Percentiles rank a stretch among this genome's conserved stretches.
phyloP scores from a whole-genome alignment of 2,113 vertebrate species.

The Myrmophylax atrothorax region DNA sequence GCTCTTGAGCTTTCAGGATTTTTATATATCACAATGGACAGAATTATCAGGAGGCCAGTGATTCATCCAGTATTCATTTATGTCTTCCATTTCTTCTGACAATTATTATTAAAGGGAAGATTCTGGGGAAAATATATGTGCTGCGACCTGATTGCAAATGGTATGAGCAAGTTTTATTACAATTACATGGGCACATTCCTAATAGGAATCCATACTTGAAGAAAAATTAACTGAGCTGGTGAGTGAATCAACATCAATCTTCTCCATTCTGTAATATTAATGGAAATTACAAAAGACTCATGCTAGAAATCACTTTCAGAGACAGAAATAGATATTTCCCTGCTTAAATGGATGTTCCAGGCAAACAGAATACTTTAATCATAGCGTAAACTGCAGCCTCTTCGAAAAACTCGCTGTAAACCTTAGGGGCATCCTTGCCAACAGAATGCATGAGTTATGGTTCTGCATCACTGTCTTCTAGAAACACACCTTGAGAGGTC shows the following conservation, averaged over 20 bases:
- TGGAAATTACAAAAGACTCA: conserved; percentile 61
- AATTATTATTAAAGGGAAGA: conserved; percentile 26
- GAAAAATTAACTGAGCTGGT: conserved; percentile 64
- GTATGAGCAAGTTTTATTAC: conserved; percentile 21
- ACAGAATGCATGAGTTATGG: conserved; percentile 6
- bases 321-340: conserved; percentile 52
- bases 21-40: not conserved
- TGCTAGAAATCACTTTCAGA: conserved; percentile 69
- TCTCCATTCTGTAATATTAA: conserved; percentile 68
- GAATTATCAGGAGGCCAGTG: not conserved
- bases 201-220: conserved; percentile 37
- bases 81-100: conserved; percentile 3
- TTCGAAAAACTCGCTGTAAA: conserved; percentile 41
- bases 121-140: not conserved
- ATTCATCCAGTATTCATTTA: conserved; percentile 8
- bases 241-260: conserved; percentile 52
- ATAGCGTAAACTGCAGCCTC: conserved; percentile 38
- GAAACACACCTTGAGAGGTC: not conserved
- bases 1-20: not conserved
- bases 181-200: not conserved
- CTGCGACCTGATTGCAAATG: not conserved
- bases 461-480: conserved; percentile 16
- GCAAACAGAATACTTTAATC: conserved; percentile 73
- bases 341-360: conserved; percentile 65
- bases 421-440: conserved; percentile 61